Evolutionary conservation across 2,113 vertebrate genomes (phyloP).

Genomic region (Craseonycteris thonglongyai): DNA sequence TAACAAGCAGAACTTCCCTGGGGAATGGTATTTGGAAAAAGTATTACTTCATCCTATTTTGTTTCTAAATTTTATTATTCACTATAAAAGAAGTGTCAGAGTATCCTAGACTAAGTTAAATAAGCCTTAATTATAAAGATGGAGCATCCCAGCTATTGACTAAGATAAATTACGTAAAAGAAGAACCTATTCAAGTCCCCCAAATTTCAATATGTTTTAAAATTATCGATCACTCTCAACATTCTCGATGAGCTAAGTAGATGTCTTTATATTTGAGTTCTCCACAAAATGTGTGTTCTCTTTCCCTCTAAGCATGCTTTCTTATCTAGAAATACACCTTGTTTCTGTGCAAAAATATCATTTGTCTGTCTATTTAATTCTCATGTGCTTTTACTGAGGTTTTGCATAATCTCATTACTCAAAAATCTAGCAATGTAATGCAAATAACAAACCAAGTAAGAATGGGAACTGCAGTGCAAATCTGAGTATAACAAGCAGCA

Average conservation of each 20-base stretch:
- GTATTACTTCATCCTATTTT: slow-evolving; percentile 31
- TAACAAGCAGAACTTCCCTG: slow-evolving; percentile 39
- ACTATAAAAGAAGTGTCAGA: neutral
- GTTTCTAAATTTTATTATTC: slow-evolving; percentile 28
- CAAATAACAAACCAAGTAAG: neutral
- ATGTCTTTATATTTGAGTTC: neutral
- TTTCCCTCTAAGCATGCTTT: neutral
- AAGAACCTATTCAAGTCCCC: neutral
- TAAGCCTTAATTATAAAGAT: neutral
- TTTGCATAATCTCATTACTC: neutral
- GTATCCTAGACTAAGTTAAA: neutral
- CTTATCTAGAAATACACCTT: neutral
- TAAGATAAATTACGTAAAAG: neutral
- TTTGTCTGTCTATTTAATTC: neutral
- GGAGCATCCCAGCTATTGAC: neutral
- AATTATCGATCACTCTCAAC: neutral
- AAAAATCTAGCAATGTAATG: neutral
- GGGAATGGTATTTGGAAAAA: slow-evolving; percentile 21
- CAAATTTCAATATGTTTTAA: neutral
- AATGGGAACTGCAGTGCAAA: neutral
- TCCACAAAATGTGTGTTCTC: neutral
- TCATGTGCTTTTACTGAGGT: neutral
- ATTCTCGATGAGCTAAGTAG: neutral
- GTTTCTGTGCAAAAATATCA: neutral
- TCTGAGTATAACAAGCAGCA: neutral